Conservation (phyloP, 2,797 vertebrate species). For the Hydrolagus colliei region DNA sequence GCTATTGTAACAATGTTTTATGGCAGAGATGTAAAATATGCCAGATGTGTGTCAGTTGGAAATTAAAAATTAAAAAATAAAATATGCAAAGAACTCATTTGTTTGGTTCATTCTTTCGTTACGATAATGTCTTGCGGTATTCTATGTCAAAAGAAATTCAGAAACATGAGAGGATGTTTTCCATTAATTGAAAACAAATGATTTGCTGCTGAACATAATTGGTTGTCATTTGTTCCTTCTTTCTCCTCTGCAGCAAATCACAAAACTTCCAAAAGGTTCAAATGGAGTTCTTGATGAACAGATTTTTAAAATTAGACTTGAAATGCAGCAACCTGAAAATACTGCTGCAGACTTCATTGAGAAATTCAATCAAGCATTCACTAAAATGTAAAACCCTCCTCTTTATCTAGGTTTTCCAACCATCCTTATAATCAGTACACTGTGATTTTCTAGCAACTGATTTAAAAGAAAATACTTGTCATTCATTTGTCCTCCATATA, state of each 20-base stretch:
- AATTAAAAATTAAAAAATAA: slow-evolving; percentile 87
- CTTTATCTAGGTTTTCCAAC: background rate
- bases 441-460: background rate
- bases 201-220: background rate
- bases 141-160: slow-evolving; percentile 31
- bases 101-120: slow-evolving; percentile 58
- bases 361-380: background rate
- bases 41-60: slow-evolving; percentile 92
- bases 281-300: slow-evolving; percentile 2
- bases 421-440: background rate
- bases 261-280: background rate
- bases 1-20: slow-evolving; percentile 98
- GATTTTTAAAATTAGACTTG: background rate
- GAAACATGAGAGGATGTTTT: slow-evolving; percentile 31
- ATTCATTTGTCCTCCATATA: background rate
- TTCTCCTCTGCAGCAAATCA: background rate
- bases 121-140: slow-evolving; percentile 34
- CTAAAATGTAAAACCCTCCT: background rate
- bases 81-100: slow-evolving; percentile 97
- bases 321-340: background rate
- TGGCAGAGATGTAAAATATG: slow-evolving; percentile 99
- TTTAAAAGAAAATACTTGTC: background rate
- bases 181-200: slow-evolving; percentile 18
- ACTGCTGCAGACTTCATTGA: background rate
- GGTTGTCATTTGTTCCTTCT: background rate